phyloP scores from a whole-genome alignment of 2,888 invertebrate genomes.

The Parnassius smintheus region DNA sequence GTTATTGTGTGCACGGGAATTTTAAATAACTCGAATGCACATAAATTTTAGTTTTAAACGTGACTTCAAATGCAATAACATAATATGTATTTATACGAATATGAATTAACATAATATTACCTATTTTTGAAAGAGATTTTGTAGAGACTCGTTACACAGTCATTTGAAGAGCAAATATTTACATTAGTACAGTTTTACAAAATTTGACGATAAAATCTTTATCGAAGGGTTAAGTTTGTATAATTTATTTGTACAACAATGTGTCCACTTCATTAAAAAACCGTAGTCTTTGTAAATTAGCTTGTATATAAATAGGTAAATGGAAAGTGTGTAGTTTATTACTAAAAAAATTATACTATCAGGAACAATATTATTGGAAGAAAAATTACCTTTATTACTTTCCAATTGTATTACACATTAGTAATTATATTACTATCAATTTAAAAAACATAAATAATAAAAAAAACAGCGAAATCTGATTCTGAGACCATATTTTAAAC shows the following conservation, averaged over 20 bases:
- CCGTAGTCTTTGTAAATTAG: neutral
- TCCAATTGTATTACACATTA: conserved; percentile 2
- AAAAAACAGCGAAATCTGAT: conserved; percentile 7
- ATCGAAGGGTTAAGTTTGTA: neutral
- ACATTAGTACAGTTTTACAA: neutral
- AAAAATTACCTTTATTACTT: conserved; percentile 10
- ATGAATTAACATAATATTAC: neutral
- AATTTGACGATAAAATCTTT: neutral
- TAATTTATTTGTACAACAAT: conserved; percentile 1
- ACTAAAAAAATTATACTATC: conserved; percentile 4
- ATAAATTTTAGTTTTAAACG: conserved; percentile 9
- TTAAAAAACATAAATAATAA: conserved; percentile 3
- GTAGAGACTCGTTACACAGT: neutral
- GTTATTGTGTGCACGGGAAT: conserved; percentile 6
- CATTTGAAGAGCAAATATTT: neutral
- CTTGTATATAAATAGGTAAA: neutral
- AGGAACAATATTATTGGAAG: conserved; percentile 8
- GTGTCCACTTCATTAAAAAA: neutral
- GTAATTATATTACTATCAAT: conserved; percentile 23
- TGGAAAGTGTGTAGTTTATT: conserved; percentile 10
- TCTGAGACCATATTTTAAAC: conserved; percentile 1
- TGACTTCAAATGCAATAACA: conserved; percentile 5
- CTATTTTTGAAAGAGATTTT: neutral
- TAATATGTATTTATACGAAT: conserved; percentile 5
- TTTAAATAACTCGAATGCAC: conserved; percentile 3